Conservation (phyloP, 2,888 invertebrate species). For the Tipula lateralis region DNA sequence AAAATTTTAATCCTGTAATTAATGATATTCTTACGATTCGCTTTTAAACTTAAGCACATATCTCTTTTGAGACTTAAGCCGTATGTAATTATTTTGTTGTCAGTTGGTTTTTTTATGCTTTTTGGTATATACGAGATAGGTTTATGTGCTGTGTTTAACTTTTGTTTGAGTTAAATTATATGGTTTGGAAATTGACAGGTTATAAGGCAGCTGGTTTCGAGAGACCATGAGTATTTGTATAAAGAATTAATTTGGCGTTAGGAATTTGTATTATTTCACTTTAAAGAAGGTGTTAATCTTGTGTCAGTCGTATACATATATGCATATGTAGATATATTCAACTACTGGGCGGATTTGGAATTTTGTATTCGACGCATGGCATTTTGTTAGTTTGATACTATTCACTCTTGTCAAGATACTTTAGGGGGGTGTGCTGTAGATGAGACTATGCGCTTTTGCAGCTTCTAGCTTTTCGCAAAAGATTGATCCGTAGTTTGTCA, state of each 20-base stretch:
- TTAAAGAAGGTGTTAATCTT: not conserved
- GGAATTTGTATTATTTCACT: not conserved
- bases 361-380: not conserved
- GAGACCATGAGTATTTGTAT: not conserved
- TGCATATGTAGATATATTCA: not conserved
- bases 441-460: too few relatives aligned
- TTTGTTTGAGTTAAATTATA: not conserved
- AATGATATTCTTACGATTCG: not conserved
- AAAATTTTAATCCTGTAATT: not conserved
- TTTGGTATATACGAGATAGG: not conserved
- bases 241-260: not conserved
- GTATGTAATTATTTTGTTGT: conserved; percentile 1
- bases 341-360: not conserved
- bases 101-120: not conserved
- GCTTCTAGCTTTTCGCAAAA: too few relatives aligned
- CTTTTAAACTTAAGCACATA: not conserved
- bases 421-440: too few relatives aligned
- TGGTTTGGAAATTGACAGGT: not conserved
- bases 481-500: too few relatives aligned
- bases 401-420: too few relatives aligned
- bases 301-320: not conserved
- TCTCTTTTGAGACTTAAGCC: not conserved
- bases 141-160: not conserved
- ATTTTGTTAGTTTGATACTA: too few relatives aligned
- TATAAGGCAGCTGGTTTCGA: not conserved